Base-by-base conservation (phyloP, 1,140 invertebrate genomes). In the Anadara kagoshimensis region DNA sequence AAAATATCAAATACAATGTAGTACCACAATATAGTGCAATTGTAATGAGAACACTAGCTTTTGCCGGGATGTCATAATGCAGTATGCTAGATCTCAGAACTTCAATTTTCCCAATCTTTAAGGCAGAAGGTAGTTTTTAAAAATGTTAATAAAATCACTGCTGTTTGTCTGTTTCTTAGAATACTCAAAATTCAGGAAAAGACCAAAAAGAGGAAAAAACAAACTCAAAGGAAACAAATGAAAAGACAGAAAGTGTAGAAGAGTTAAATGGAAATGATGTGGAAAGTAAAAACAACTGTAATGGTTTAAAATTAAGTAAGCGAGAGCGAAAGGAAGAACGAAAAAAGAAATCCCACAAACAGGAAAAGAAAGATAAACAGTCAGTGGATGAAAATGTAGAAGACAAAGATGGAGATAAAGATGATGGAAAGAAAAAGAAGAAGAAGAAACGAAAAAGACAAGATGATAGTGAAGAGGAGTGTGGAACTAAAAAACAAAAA, bases 361-460 rank as follows among this genome's bases (percentile, higher is more conserved):
- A 71, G 14, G 72, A 81, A 63, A 74, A 45, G 44, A 44, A 66
- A 56, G 63, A 73, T 51, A 54, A 66, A 71, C 72, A 69, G 47
- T 58, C 49, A 62, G 71, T 66, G 63, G 71, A 72, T 62, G 56
- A 73, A 26, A 69, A 71, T 65, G 22, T 44, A 43, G 36, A 76
- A 62, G 51, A 74, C 59, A 43, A 57, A 69, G 62, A 58, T 8
- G 56, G 67, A 36, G 77, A 77, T 66, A 68, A 73, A 57, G 75
- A 75, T 56, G 72, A 65, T 18, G 66, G 65, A 51, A 57, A 45
- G 59, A 68, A 54, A 2, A 75, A 73, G 43, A 75, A 79, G 68
- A 44, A 36, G n/a, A 53, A 69, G 62, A 64, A 47, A 75, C 70
- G 63, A 70, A 62, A 64, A 26, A 47, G 44, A 67, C 51, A 76